Percentiles rank a stretch among this genome's conserved stretches.
These are phyloP conservation scores for Caranx ignobilis DNA, from an alignment of 2,113 vertebrate species.

Conservation along the genomic window DNA sequence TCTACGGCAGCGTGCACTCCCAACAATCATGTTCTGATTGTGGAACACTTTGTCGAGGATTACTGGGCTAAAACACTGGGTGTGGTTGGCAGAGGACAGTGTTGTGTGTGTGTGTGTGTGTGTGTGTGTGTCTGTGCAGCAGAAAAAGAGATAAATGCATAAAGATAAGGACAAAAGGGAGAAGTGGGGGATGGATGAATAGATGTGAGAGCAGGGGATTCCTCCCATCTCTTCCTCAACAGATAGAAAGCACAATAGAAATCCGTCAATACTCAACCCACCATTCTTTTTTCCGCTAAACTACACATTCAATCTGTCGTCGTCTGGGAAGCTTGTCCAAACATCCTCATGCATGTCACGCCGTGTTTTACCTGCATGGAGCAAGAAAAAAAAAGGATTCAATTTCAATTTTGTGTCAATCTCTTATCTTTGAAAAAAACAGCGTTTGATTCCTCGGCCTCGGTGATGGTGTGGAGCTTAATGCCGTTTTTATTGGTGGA, in stretches of 20 bases:
- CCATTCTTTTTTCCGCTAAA: neutral
- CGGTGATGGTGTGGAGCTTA: neutral
- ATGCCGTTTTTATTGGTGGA: neutral
- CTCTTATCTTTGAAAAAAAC: neutral
- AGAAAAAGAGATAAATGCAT: constrained; percentile 26
- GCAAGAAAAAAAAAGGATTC: neutral
- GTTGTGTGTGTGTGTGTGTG: constrained; percentile 24
- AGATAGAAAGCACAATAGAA: neutral
- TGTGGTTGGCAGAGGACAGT: constrained; percentile 42
- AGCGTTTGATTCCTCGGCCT: neutral
- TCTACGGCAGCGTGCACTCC: neutral
- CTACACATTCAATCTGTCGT: neutral
- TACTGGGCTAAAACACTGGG: constrained; percentile 43
- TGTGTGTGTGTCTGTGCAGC: neutral
- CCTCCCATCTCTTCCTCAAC: neutral
- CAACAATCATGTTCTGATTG: constrained; percentile 62
- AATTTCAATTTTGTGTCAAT: neutral
- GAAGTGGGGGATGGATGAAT: neutral
- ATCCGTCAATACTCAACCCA: neutral
- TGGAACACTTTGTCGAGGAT: constrained; percentile 15
- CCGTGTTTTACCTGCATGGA: constrained; percentile 16
- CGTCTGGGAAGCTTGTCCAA: neutral
- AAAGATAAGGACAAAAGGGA: constrained; percentile 12
- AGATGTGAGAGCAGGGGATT: constrained; percentile 13
- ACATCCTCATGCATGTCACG: neutral